phyloP scores from a whole-genome alignment of 2,888 invertebrate species.

The Tholera decimalis region DNA sequence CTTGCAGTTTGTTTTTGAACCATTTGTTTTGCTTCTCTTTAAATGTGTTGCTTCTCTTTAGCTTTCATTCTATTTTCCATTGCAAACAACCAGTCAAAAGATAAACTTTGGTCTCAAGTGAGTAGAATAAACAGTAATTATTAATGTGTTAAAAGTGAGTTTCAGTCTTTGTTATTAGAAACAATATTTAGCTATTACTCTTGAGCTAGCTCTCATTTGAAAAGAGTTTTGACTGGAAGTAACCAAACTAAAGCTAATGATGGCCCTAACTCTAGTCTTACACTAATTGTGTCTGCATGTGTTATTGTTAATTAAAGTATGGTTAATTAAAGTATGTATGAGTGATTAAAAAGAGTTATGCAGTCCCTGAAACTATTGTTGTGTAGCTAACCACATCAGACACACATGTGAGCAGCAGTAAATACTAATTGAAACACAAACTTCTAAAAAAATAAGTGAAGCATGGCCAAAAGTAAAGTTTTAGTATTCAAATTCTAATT shows the following conservation, averaged over 20 bases:
- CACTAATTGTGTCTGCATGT: background rate
- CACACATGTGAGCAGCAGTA: background rate
- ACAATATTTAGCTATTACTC: background rate
- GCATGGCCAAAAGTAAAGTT: background rate
- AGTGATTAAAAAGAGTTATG: background rate
- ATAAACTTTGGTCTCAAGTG: too few relatives aligned
- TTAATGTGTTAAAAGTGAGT: too few relatives aligned
- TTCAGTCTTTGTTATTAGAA: background rate
- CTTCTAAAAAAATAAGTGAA: background rate
- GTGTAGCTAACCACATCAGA: too few relatives aligned
- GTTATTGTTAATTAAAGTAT: background rate
- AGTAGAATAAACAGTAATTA: background rate
- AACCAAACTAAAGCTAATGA: background rate
- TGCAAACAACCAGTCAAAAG: background rate
- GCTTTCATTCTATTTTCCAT: background rate
- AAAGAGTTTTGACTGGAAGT: too few relatives aligned
- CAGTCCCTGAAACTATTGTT: too few relatives aligned
- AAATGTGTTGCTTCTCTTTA: background rate
- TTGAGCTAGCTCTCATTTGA: too few relatives aligned
- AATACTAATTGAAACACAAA: background rate
- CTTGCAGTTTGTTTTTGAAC: background rate
- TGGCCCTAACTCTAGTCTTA: background rate
- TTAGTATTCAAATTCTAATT: background rate
- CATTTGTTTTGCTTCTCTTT: background rate
- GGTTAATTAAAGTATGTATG: background rate